phyloP scores from a whole-genome alignment of 2,888 invertebrate species.

The Brassicogethes aeneus region DNA sequence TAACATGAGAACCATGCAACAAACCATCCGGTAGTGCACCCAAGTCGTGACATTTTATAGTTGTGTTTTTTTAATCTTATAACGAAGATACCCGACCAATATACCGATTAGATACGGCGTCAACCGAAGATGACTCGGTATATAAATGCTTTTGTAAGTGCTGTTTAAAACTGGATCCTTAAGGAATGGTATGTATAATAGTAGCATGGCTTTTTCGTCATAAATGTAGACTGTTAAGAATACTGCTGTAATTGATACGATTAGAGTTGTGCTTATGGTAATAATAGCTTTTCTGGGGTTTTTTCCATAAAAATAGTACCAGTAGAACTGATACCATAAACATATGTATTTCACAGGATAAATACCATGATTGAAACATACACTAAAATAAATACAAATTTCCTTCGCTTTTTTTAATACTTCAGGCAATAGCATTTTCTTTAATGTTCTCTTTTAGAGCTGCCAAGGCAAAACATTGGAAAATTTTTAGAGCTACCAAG shows the following conservation, averaged over 20 bases:
- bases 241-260: conserved; percentile 23
- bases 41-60: conserved; percentile 20
- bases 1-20: conserved; percentile 21
- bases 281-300: conserved; percentile 23
- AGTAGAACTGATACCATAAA: conserved; percentile 27
- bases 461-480: no score
- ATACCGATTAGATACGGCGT: conserved; percentile 32
- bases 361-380: conserved; percentile 48
- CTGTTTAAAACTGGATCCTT: conserved; percentile 27
- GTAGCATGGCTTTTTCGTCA: conserved; percentile 27
- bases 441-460: no score
- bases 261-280: conserved; percentile 15
- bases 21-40: conserved; percentile 26
- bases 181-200: conserved; percentile 30
- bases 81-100: conserved; percentile 29
- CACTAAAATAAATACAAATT: conserved; percentile 11
- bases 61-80: conserved; percentile 14
- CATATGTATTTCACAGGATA: conserved; percentile 32
- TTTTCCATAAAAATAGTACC: conserved; percentile 26
- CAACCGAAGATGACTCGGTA: conserved; percentile 31
- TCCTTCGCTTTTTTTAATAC: no score
- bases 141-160: conserved; percentile 29
- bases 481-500: no score
- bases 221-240: conserved; percentile 26
- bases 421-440: no score